Evolutionary conservation across 2,797 vertebrate species (phyloP).

Genomic region (Lycodopsis pacificus): DNA sequence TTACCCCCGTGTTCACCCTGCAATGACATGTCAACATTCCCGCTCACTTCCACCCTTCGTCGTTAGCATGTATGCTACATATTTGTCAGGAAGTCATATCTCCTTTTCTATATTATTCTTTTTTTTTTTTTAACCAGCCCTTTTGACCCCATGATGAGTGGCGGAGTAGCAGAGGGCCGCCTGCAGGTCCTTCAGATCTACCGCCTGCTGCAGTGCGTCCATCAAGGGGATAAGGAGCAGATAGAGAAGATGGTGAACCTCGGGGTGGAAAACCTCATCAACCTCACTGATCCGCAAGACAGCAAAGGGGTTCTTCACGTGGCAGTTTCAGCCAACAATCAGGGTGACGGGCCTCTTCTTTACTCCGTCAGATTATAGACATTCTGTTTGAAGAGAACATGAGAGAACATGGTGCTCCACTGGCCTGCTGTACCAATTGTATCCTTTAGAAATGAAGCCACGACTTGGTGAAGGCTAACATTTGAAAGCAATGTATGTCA

Average conservation of each 20-base stretch:
- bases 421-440: background rate
- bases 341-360: slow-evolving; percentile 51
- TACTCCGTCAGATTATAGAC: background rate
- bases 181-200: slow-evolving; percentile 91
- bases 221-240: slow-evolving; percentile 81
- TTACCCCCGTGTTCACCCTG: background rate
- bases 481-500: no score
- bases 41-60: background rate
- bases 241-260: slow-evolving; percentile 87
- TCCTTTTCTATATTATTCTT: background rate
- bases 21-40: background rate
- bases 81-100: background rate
- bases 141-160: slow-evolving; percentile 57
- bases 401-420: background rate
- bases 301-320: slow-evolving; percentile 88
- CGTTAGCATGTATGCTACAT: background rate
- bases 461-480: background rate
- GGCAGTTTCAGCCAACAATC: slow-evolving; percentile 85
- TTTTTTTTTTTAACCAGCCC: background rate
- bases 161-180: slow-evolving; percentile 78
- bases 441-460: background rate
- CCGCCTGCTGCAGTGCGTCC: slow-evolving; percentile 90
- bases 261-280: slow-evolving; percentile 89
- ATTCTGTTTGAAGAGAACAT: background rate
- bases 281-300: slow-evolving; percentile 88